Evolutionary conservation across 1,140 invertebrate species (phyloP).

Genomic region (Chymomyza costata): DNA sequence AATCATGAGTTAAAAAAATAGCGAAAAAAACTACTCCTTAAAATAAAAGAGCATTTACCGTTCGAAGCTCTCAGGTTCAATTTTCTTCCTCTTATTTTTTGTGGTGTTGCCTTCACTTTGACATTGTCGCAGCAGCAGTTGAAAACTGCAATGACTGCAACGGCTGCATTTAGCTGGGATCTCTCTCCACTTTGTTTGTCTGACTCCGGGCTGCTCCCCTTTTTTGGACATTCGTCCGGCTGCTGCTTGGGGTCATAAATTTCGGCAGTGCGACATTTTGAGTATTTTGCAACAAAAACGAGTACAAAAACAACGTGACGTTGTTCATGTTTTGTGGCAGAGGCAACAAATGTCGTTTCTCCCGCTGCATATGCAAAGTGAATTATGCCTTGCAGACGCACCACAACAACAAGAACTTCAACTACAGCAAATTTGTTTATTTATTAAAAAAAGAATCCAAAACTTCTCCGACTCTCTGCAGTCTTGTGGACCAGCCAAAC

Average conservation of each 20-base stretch:
- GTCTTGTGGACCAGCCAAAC: too few species aligned
- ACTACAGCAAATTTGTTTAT: constrained; percentile 27
- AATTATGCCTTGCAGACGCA: constrained; percentile 41
- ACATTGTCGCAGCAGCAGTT: constrained; percentile 37
- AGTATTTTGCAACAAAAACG: constrained; percentile 12
- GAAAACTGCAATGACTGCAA: constrained; percentile 5
- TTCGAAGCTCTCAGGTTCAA: too few species aligned
- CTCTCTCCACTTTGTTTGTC: too few species aligned
- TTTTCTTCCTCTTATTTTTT: constrained; percentile 7
- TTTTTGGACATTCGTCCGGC: constrained; percentile 32
- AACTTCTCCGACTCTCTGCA: too few species aligned
- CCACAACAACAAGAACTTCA: constrained; percentile 9
- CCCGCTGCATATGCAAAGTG: constrained; percentile 29
- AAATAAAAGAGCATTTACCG: too few species aligned
- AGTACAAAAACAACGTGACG: constrained; percentile 24
- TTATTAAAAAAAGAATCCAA: too few species aligned
- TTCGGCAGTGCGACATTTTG: constrained; percentile 60
- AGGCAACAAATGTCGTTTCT: neutral
- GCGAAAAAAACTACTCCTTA: too few species aligned
- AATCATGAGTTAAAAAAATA: too few species aligned
- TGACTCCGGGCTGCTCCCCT: constrained; percentile 47
- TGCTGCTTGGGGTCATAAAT: constrained; percentile 63
- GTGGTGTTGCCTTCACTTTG: constrained; percentile 24
- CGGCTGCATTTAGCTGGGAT: too few species aligned
- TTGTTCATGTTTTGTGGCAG: constrained; percentile 36